These are phyloP conservation scores for Drosophila multiciliata DNA, from an alignment of 2,888 invertebrate species.

Conservation along the genomic window DNA sequence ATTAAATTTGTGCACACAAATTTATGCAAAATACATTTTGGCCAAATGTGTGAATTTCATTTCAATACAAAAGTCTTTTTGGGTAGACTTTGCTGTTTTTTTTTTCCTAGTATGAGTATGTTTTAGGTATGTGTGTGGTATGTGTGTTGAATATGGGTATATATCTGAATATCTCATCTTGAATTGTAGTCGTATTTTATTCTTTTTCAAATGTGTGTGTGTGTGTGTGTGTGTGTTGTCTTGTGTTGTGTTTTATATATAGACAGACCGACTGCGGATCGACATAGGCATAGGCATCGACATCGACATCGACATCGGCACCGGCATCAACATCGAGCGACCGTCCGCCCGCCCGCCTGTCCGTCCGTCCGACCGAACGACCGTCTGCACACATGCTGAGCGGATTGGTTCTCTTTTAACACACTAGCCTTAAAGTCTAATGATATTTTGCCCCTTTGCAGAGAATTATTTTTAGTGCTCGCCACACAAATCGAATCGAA, in stretches of 20 bases:
- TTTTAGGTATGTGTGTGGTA: background rate
- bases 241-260: conserved; percentile 59
- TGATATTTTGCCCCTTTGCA: conserved; percentile 61
- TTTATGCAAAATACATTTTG: conserved; percentile 7
- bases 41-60: conserved; percentile 37
- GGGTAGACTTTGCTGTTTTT: conserved; percentile 32
- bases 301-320: conserved; percentile 1
- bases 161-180: conserved; percentile 60
- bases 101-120: conserved; percentile 20
- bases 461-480: conserved; percentile 55
- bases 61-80: conserved; percentile 47
- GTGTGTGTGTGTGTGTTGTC: conserved; percentile 23
- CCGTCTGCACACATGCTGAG: conserved; percentile 64
- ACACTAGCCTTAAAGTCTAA: conserved; percentile 60
- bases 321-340: background rate
- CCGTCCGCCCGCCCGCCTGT: background rate
- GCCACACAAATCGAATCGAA: conserved; percentile 36
- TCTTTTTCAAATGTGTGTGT: conserved; percentile 28
- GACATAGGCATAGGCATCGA: conserved; percentile 36
- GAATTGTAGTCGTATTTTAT: conserved; percentile 52
- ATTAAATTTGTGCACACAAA: conserved; percentile 31
- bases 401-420: conserved; percentile 59
- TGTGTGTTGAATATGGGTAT: conserved; percentile 34
- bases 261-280: conserved; percentile 54
- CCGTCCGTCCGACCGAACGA: background rate